Percentiles rank a stretch among this genome's conserved stretches.
These are phyloP conservation scores for Chorisops tibialis DNA, from an alignment of 2,888 invertebrate genomes.

Conservation along the genomic window DNA sequence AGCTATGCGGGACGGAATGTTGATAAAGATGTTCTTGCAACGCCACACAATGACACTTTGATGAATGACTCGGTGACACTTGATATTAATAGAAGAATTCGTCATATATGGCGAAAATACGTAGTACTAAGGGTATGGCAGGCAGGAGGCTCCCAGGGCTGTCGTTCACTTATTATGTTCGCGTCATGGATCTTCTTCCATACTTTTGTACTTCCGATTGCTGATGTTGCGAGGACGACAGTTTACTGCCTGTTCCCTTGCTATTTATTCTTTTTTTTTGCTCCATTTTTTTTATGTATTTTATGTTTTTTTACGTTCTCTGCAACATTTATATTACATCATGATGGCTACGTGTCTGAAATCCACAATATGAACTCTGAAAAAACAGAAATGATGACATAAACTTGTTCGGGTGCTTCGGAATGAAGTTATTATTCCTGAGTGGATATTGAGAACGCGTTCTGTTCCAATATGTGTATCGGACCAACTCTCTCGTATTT, in stretches of 20 bases:
- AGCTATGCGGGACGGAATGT: neutral
- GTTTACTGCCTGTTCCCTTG: too few species aligned
- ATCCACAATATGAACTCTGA: slow-evolving; percentile 20
- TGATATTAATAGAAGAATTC: slow-evolving; percentile 5
- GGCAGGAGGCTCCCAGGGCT: too few species aligned
- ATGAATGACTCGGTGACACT: slow-evolving; percentile 18
- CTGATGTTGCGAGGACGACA: too few species aligned
- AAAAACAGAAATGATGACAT: slow-evolving; percentile 25
- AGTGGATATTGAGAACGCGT: slow-evolving; percentile 8
- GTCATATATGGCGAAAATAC: neutral
- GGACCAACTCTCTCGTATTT: neutral
- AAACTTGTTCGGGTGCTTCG: slow-evolving; percentile 22
- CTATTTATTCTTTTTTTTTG: too few species aligned
- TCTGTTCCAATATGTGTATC: neutral
- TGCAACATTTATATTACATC: slow-evolving; percentile 27
- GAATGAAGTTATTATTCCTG: slow-evolving; percentile 21
- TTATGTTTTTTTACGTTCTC: slow-evolving; percentile 7
- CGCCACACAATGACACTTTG: slow-evolving; percentile 13
- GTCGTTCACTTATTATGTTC: neutral
- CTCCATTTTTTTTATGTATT: too few species aligned
- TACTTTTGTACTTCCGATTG: neutral
- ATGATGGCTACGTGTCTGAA: slow-evolving; percentile 25
- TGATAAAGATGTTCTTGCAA: slow-evolving; percentile 6
- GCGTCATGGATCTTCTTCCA: neutral
- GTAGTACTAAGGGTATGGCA: neutral